Evolutionary conservation across 2,113 vertebrate species (phyloP).

Genomic region (Chaenogobius annularis): DNA sequence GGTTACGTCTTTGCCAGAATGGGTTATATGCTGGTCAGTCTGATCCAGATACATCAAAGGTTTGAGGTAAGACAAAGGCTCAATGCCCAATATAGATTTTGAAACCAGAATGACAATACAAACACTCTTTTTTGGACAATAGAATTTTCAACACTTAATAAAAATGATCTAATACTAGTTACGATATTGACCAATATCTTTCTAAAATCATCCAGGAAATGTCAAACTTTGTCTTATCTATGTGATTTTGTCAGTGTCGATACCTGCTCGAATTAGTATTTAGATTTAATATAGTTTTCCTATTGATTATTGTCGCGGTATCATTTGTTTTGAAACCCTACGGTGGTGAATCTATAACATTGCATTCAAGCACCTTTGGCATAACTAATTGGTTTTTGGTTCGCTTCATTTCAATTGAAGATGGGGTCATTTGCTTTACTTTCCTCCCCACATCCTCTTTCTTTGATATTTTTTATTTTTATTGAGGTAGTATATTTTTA

Average conservation of each 20-base stretch:
- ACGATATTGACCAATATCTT: no score
- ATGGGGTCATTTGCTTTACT: no score
- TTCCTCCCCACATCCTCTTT: neutral
- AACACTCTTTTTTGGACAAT: no score
- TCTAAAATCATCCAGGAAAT: no score
- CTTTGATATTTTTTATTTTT: neutral
- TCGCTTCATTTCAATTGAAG: no score
- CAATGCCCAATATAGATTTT: neutral
- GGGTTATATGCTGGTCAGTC: neutral
- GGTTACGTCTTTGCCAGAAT: neutral
- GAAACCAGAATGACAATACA: neutral
- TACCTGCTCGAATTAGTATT: neutral
- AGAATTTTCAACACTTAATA: no score
- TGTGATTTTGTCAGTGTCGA: neutral
- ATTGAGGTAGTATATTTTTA: neutral
- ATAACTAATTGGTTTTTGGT: no score
- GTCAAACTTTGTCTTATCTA: no score
- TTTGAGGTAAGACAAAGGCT: neutral
- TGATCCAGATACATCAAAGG: neutral
- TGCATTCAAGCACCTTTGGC: no score
- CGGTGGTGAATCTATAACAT: neutral
- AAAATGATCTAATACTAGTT: no score
- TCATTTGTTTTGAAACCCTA: neutral
- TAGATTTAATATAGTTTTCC: neutral
- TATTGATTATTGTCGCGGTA: no score